Evolutionary conservation across 2,113 vertebrate species (phyloP).

Genomic region (Rhabdomys dilectus): DNA sequence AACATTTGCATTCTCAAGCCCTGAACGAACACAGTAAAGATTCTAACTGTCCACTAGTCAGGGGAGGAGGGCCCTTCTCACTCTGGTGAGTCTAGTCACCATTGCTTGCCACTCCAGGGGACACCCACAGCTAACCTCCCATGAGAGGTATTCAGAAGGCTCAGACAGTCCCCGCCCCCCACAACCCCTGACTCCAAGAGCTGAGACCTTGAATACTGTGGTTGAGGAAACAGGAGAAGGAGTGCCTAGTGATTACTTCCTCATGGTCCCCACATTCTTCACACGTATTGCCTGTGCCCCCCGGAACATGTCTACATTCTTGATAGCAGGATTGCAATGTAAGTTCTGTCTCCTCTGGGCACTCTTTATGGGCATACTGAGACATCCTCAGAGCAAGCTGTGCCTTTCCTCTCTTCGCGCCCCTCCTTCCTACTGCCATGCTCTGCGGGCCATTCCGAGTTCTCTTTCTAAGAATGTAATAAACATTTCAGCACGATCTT

Average conservation of each 20-base stretch:
- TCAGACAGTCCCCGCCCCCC: neutral
- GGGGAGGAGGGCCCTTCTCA: neutral
- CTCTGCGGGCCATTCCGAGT: constrained; percentile 42
- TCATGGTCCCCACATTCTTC: constrained; percentile 69
- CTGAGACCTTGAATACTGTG: neutral
- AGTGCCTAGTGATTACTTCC: constrained; percentile 71
- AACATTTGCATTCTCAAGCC: neutral
- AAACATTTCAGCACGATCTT: constrained; percentile 82
- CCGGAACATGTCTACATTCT: constrained; percentile 72
- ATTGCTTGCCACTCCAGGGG: neutral
- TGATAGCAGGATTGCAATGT: constrained; percentile 27
- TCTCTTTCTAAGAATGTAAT: constrained; percentile 83
- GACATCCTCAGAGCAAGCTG: neutral
- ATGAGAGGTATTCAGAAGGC: neutral
- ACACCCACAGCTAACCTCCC: neutral
- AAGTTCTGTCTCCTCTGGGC: constrained; percentile 11
- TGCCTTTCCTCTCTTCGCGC: neutral
- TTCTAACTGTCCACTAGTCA: neutral
- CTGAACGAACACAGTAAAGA: neutral
- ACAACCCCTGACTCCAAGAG: rapidly evolving
- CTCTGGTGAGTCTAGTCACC: neutral
- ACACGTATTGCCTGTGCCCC: constrained; percentile 46
- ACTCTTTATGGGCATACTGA: constrained; percentile 62
- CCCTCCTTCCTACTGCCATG: constrained; percentile 60
- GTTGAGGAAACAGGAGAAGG: constrained; percentile 50